Percentiles rank a stretch among this genome's conserved stretches.
These are phyloP conservation scores for Papilio gigon DNA, from an alignment of 2,888 invertebrate species.

Conservation along the genomic window DNA sequence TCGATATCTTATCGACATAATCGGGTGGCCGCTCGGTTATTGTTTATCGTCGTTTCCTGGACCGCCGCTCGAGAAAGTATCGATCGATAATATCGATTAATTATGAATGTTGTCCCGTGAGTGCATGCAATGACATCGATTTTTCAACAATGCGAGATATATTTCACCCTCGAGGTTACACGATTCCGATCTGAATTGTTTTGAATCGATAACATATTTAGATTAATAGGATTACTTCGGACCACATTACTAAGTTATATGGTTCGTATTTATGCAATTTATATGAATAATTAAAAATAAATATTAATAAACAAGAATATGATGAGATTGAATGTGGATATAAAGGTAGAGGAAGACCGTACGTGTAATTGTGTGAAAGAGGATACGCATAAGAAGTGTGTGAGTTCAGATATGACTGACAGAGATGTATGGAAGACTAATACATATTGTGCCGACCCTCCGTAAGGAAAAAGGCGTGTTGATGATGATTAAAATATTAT, in stretches of 20 bases:
- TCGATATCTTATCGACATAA: constrained; percentile 76
- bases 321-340: too few species aligned
- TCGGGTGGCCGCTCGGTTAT: constrained; percentile 74
- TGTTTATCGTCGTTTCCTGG: constrained; percentile 76
- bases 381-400: too few species aligned
- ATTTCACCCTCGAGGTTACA: constrained; percentile 47
- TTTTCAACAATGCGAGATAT: constrained; percentile 52
- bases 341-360: too few species aligned
- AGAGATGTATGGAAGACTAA: too few species aligned
- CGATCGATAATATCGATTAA: constrained; percentile 70
- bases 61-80: constrained; percentile 58
- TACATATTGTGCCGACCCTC: too few species aligned
- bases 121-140: constrained; percentile 69
- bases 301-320: background rate
- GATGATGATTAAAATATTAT: too few species aligned
- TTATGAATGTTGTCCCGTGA: constrained; percentile 70
- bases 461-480: too few species aligned
- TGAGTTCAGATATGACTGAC: too few species aligned
- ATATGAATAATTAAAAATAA: background rate
- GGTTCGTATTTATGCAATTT: constrained; percentile 27
- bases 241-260: constrained; percentile 35
- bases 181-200: constrained; percentile 45
- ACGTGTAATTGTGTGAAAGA: too few species aligned
- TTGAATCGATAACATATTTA: constrained; percentile 44
- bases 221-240: constrained; percentile 45